Percentiles rank a stretch among this genome's conserved stretches.
Conservation (phyloP, 2,797 vertebrate species). For the Limosa lapponica region DNA sequence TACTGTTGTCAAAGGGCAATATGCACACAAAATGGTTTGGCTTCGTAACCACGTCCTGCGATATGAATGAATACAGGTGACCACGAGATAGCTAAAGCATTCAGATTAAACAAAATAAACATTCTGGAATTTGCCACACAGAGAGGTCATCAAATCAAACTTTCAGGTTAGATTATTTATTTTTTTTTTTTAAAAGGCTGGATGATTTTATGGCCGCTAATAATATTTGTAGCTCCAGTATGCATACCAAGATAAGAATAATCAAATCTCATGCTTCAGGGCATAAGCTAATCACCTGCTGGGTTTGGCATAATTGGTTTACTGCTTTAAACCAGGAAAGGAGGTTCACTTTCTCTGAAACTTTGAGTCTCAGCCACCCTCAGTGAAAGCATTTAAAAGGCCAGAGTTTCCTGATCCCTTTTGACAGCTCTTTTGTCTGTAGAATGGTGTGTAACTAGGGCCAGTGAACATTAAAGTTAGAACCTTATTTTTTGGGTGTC, state of each 20-base stretch:
- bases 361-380: background rate
- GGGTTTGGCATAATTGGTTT: conserved; percentile 49
- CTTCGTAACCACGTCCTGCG: background rate
- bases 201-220: conserved; percentile 5
- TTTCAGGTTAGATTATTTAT: background rate
- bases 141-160: background rate
- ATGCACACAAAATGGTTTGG: background rate
- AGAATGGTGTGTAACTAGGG: background rate
- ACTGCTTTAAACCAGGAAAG: conserved; percentile 8
- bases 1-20: background rate
- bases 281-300: conserved; percentile 64
- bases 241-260: conserved; percentile 56
- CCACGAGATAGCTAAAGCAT: background rate
- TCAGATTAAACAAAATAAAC: background rate
- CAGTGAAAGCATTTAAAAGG: background rate
- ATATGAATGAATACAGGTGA: background rate
- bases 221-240: conserved; percentile 34
- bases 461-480: background rate
- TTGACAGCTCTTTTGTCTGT: conserved; percentile 22
- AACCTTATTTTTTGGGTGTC: background rate
- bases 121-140: background rate
- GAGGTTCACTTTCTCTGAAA: conserved; percentile 24
- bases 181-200: background rate
- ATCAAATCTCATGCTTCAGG: conserved; percentile 67
- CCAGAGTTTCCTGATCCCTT: conserved; percentile 5